Evolutionary conservation across 2,888 invertebrate species (phyloP), one percentile per base, ranked within the genome.

Genomic region (Epistrophella euchroma): DNA sequence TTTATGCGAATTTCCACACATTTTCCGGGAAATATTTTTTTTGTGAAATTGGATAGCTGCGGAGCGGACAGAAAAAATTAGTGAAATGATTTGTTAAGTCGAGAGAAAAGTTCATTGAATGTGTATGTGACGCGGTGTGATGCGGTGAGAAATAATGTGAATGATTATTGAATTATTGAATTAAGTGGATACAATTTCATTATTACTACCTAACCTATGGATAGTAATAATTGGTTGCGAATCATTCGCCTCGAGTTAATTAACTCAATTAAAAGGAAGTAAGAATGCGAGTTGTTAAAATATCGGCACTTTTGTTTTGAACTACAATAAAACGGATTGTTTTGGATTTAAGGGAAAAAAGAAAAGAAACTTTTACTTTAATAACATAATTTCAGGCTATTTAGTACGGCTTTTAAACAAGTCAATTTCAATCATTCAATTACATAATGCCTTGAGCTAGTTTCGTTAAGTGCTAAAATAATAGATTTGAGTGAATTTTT

Each of bases 51-150:
- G 25, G 28, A 73, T 68, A 68, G 6, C 11, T 35, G n/a, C n/a
- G n/a, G n/a, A n/a, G n/a, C n/a, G 22, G 66, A 58, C 22, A 40
- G 15, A n/a, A 70, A 43, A 71, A 66, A 76, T 68, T 58, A 72
- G 72, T 58, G 19, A 81, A 75, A 72, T 50, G 50, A 72, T 75
- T 81, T 70, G 68, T 75, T 76, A 66, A 66, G 50, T 37, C 43
- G 58, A 71, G 47, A 35, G 73, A 58, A 79, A 43, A 68, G 68
- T 68, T 68, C 52, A 68, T 68, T 68, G 68, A 52, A 68, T 66
- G 19, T 56, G 35, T 17, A 7, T n/a, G 1, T 4, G n/a, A n/a
- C n/a, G 6, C 5, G 15, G 2, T 4, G 37, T 15, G 15, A 19
- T 32, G 45, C 25, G 32, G 45, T 37, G 58, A 37, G 37, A 66